phyloP scores from a whole-genome alignment of 1,140 invertebrate genomes.

The Musca domestica region DNA sequence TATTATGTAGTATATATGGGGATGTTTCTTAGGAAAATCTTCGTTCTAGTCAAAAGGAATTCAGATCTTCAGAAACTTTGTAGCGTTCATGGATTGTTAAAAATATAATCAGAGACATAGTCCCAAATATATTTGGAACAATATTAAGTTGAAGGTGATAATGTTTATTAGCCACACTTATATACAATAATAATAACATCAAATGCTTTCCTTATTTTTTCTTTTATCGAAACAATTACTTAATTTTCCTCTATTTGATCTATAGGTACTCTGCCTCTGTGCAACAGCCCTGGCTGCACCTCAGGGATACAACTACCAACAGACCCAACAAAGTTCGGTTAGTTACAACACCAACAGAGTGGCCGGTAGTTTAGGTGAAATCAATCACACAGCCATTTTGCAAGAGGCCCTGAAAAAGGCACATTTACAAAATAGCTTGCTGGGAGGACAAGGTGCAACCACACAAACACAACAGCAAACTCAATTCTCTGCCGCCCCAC shows the following conservation, averaged over 20 bases:
- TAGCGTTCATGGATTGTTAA: too few relatives aligned
- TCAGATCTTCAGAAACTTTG: too few relatives aligned
- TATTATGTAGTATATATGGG: too few relatives aligned
- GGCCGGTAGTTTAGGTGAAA: not conserved
- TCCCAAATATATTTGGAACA: too few relatives aligned
- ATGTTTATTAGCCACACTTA: too few relatives aligned
- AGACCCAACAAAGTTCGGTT: conserved; percentile 24
- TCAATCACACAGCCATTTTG: conserved; percentile 24
- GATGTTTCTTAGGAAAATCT: too few relatives aligned
- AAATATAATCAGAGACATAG: too few relatives aligned
- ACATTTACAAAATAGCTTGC: conserved; percentile 31
- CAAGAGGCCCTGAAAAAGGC: conserved; percentile 39
- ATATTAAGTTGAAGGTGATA: too few relatives aligned
- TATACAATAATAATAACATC: too few relatives aligned
- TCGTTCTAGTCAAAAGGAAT: too few relatives aligned
- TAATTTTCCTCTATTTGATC: not conserved
- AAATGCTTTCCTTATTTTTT: too few relatives aligned
- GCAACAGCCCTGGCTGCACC: conserved; percentile 37
- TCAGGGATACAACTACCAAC: conserved; percentile 48
- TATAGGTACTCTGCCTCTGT: conserved; percentile 40
- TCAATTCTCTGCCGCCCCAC: conserved; percentile 19
- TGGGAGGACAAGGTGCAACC: not conserved
- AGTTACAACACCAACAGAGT: conserved; percentile 3
- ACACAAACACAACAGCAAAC: conserved; percentile 9
- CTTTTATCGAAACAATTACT: not conserved